Conservation (phyloP, 1,140 invertebrate species). For the Nephotettix cincticeps region DNA sequence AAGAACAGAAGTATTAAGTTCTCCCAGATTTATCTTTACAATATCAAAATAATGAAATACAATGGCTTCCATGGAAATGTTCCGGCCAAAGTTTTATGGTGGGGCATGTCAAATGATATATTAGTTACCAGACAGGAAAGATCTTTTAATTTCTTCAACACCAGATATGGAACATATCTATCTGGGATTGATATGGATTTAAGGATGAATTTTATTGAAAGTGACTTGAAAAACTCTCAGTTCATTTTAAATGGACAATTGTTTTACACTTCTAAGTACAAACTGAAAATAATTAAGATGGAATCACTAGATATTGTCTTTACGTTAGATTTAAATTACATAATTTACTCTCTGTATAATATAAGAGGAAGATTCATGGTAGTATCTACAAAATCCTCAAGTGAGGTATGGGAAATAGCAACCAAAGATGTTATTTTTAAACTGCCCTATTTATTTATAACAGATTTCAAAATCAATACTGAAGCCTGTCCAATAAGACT, state of each 20-base stretch:
- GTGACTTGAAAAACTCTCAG: neutral
- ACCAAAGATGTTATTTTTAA: neutral
- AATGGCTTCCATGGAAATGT: neutral
- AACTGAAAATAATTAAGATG: neutral
- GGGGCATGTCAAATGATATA: neutral
- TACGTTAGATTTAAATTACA: neutral
- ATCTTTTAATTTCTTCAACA: conserved; percentile 5
- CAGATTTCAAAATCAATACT: conserved; percentile 4
- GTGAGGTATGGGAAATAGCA: conserved; percentile 12
- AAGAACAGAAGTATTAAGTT: conserved; percentile 3
- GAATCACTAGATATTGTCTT: neutral
- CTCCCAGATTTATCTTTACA: conserved; percentile 5
- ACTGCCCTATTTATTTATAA: conserved; percentile 5
- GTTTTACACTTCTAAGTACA: neutral
- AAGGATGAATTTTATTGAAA: neutral
- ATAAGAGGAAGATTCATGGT: conserved; percentile 1
- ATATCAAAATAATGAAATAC: conserved; percentile 11
- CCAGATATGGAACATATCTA: neutral
- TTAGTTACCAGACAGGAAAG: conserved; percentile 11
- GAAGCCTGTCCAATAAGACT: neutral
- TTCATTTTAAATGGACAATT: neutral
- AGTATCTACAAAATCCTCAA: neutral
- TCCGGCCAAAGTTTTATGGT: conserved; percentile 1
- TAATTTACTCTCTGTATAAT: conserved; percentile 1
- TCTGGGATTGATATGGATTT: neutral